Conservation (phyloP, 2,797 vertebrate genomes). For the Lycodopsis pacificus region DNA sequence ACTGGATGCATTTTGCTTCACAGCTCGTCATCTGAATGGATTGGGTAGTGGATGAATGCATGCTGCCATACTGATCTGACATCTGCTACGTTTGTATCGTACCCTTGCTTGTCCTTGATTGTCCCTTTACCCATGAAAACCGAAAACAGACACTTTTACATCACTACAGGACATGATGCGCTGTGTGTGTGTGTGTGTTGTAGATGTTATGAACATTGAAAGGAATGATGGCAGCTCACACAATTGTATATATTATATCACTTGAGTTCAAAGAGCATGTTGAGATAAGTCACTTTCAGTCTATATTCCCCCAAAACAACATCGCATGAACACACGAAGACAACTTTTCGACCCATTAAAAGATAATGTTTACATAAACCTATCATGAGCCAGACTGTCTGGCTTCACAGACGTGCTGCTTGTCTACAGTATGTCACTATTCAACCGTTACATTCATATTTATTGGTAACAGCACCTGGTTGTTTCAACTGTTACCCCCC, state of each 20-base stretch:
- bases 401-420: neutral
- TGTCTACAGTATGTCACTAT: neutral
- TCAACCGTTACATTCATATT: slow-evolving; percentile 16
- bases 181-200: slow-evolving; percentile 14
- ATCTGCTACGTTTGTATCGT: slow-evolving; percentile 27
- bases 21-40: slow-evolving; percentile 35
- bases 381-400: neutral
- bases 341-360: slow-evolving; percentile 6
- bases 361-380: neutral
- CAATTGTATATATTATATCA: slow-evolving; percentile 18
- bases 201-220: slow-evolving; percentile 3
- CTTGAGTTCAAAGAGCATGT: slow-evolving; percentile 32
- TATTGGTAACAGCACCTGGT: slow-evolving; percentile 10
- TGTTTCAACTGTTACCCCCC: slow-evolving; percentile 17
- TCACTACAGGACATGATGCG: slow-evolving; percentile 25
- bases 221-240: slow-evolving; percentile 23
- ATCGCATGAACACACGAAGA: slow-evolving; percentile 11
- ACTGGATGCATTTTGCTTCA: slow-evolving; percentile 29
- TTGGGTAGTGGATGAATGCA: slow-evolving; percentile 42
- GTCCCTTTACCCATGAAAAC: slow-evolving; percentile 36
- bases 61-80: slow-evolving; percentile 31
- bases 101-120: slow-evolving; percentile 26
- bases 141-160: slow-evolving; percentile 20
- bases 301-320: slow-evolving; percentile 18
- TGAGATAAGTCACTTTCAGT: slow-evolving; percentile 25